Base-by-base conservation (phyloP, 2,888 invertebrate species). In the Adineta ricciae region DNA sequence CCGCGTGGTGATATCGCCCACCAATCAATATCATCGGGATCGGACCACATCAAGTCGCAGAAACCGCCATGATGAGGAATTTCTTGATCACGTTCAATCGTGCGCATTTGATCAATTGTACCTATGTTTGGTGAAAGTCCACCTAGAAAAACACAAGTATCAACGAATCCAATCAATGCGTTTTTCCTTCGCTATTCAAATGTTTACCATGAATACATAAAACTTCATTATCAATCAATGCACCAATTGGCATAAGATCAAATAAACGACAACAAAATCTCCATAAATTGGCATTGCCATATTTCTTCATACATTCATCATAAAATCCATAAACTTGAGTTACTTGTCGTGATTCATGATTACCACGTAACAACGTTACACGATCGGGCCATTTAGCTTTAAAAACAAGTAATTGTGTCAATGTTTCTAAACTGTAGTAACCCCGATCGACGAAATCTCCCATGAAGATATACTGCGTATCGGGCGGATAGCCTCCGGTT, bases 261-360 rank as follows among this genome's bases (percentile, higher is more conserved):
- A 99, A 99, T 83, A 98, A 97, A 91, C 94, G 94, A 92, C 98
- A 98, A 91, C 98, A 99, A 91, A 96, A 95, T 90, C 96, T 95
- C 97, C 99, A 99, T 83, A 97, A 96, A 92, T 97, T 97, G 84
- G 95, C 94, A 93, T 99, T 98, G 50, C 99, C 99, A 92, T 99
- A 99, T 92, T 99, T 99, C 88, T 94, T 96, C 90, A 96, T 94
- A 91, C 99, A 99, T 91, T 99, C 99, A 92, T 99, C 97, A 92
- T 97, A 98, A 92, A 98, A 98, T 64, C 97, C 97, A 92, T 98
- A 98, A 32, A 97, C 97, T 92, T 97, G 96, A 86, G 99, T 99
- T 87, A 99, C 98, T 92, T 97, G 97, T 88, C 98, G 93, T 86
- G 97, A 97, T 92, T 99, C 99, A 91, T 99, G 99, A 91, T 99